Evolutionary conservation across 2,797 vertebrate genomes (phyloP).

Genomic region (Hypotaenidia philippensis): DNA sequence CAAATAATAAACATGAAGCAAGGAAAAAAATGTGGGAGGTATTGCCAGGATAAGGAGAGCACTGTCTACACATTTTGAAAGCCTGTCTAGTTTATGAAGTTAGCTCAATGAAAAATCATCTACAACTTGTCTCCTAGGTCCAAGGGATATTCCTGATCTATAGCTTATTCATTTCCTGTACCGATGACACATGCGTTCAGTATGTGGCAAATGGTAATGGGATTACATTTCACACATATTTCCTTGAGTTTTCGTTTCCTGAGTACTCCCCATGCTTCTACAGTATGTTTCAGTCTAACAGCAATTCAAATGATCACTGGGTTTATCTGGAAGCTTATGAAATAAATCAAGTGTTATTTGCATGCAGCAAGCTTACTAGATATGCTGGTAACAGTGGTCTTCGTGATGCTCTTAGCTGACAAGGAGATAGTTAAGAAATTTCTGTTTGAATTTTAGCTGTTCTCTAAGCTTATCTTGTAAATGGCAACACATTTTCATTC

Average conservation of each 20-base stretch:
- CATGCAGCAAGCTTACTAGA: constrained; percentile 20
- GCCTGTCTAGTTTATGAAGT: constrained; percentile 27
- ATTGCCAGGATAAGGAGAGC: background rate
- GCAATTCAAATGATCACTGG: constrained; percentile 9
- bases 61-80: constrained; percentile 16
- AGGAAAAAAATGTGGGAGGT: background rate
- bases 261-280: background rate
- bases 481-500: background rate
- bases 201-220: constrained; percentile 24
- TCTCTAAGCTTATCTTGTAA: constrained; percentile 18
- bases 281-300: background rate
- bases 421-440: background rate
- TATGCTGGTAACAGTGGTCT: background rate
- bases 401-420: background rate
- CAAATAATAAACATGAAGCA: constrained; percentile 34
- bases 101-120: constrained; percentile 20
- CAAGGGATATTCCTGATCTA: background rate
- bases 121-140: background rate
- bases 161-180: constrained; percentile 41
- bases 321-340: constrained; percentile 23
- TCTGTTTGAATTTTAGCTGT: constrained; percentile 17
- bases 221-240: constrained; percentile 63
- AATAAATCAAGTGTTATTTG: constrained; percentile 37
- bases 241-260: constrained; percentile 26
- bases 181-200: constrained; percentile 7